Evolutionary conservation across 2,113 vertebrate species (phyloP).

Genomic region (Ancistrus triradiatus): DNA sequence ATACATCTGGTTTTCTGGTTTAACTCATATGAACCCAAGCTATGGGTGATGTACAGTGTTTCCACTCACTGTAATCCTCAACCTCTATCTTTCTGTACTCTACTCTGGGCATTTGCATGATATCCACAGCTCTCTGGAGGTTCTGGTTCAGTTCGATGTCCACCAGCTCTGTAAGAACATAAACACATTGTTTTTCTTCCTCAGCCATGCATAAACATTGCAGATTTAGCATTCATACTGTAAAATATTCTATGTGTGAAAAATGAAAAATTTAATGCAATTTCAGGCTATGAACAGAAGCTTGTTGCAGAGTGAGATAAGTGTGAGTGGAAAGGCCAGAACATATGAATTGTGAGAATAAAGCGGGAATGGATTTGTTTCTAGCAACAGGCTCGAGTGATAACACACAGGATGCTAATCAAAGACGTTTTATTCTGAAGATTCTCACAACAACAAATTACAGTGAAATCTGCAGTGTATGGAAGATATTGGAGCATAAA

Average conservation of each 20-base stretch:
- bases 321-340: not conserved
- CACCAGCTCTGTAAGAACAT: slow-evolving; percentile 71
- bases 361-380: too few species aligned
- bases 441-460: slow-evolving; percentile 2
- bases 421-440: slow-evolving; percentile 2
- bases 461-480: slow-evolving; percentile 6
- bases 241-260: not conserved
- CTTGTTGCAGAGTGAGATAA: slow-evolving; percentile 2
- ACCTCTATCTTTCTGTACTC: slow-evolving; percentile 79
- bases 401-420: too few species aligned
- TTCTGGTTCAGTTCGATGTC: slow-evolving; percentile 84
- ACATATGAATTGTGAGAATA: not conserved
- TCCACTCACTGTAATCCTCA: slow-evolving; percentile 82
- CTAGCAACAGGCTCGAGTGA: too few species aligned
- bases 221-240: too few species aligned
- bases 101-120: slow-evolving; percentile 86
- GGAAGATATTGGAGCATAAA: slow-evolving; percentile 11
- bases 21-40: too few species aligned
- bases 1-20: too few species aligned
- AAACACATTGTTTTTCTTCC: not conserved
- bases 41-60: not conserved
- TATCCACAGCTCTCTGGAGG: slow-evolving; percentile 69
- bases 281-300: not conserved
- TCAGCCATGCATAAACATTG: not conserved
- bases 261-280: not conserved